Evolutionary conservation across 2,797 vertebrate species (phyloP).

Genomic region (Phalanger gymnotis): DNA sequence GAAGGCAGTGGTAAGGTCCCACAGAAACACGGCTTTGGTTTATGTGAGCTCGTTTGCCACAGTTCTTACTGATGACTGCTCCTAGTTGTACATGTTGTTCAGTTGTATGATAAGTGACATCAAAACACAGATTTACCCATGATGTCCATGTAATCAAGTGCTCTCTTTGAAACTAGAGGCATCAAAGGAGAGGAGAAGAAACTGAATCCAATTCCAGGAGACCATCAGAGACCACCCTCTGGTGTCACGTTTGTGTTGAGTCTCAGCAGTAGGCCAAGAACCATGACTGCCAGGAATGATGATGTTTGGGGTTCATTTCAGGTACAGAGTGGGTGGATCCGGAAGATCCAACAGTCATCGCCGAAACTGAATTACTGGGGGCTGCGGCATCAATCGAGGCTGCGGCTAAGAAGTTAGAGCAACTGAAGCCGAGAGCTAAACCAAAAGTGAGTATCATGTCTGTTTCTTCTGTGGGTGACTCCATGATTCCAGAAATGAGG

Average conservation of each 20-base stretch:
- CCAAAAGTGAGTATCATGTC: constrained; percentile 91
- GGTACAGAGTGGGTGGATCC: constrained; percentile 97
- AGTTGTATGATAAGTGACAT: background rate
- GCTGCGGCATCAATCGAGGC: constrained; percentile 99
- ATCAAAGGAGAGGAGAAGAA: background rate
- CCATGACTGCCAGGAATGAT: constrained; percentile 45
- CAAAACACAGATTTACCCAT: background rate
- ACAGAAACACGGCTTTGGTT: background rate
- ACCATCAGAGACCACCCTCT: background rate
- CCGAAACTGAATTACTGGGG: constrained; percentile 96
- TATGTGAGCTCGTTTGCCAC: background rate
- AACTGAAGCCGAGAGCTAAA: constrained; percentile 97
- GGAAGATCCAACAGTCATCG: constrained; percentile 97
- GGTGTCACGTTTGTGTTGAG: background rate
- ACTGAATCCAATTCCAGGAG: background rate
- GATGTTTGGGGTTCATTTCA: constrained; percentile 82
- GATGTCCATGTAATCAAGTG: background rate
- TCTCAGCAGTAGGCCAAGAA: background rate
- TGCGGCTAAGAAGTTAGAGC: constrained; percentile 99
- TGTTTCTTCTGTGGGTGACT: background rate
- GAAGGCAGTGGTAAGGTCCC: background rate
- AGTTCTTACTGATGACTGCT: background rate
- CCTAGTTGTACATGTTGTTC: no score
- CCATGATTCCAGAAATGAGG: background rate
- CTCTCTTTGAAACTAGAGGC: background rate